Conservation (phyloP, 2,797 vertebrate genomes). For the Telmatherina bonti region DNA sequence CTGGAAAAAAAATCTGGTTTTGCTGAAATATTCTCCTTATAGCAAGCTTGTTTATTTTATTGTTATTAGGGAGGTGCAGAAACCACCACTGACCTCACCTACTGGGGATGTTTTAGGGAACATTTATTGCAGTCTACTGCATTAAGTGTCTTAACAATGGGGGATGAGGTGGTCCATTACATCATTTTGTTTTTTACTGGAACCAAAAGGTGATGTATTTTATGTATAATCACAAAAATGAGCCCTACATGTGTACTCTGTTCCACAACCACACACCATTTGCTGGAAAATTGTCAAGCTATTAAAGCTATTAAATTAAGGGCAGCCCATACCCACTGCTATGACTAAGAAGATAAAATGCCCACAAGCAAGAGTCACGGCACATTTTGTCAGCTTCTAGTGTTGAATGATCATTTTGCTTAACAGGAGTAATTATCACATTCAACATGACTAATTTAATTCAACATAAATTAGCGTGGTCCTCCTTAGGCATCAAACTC, state of each 20-base stretch:
- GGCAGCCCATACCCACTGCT: slow-evolving; percentile 36
- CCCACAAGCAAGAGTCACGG: slow-evolving; percentile 64
- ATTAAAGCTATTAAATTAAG: slow-evolving; percentile 55
- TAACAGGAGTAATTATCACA: slow-evolving; percentile 75
- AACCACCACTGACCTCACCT: not conserved
- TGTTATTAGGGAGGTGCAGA: not conserved
- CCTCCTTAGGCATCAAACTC: slow-evolving; percentile 64
- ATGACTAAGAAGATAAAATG: slow-evolving; percentile 65
- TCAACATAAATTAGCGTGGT: slow-evolving; percentile 68
- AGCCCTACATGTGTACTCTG: not conserved
- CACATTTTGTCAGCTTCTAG: slow-evolving; percentile 62
- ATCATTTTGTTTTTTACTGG: not conserved
- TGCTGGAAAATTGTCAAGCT: slow-evolving; percentile 27
- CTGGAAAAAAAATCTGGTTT: not conserved
- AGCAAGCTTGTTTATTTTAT: not conserved
- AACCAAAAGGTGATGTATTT: not conserved
- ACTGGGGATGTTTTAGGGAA: not conserved
- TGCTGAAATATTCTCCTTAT: not conserved
- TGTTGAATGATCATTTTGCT: slow-evolving; percentile 68
- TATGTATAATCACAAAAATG: not conserved
- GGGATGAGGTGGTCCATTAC: not conserved
- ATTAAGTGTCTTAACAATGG: not conserved
- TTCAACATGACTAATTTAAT: slow-evolving; percentile 78
- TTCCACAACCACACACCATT: slow-evolving; percentile 8
- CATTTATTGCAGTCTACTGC: not conserved